These are phyloP conservation scores for Stegostoma tigrinum DNA, from an alignment of 2,113 vertebrate genomes.

Conservation along the genomic window DNA sequence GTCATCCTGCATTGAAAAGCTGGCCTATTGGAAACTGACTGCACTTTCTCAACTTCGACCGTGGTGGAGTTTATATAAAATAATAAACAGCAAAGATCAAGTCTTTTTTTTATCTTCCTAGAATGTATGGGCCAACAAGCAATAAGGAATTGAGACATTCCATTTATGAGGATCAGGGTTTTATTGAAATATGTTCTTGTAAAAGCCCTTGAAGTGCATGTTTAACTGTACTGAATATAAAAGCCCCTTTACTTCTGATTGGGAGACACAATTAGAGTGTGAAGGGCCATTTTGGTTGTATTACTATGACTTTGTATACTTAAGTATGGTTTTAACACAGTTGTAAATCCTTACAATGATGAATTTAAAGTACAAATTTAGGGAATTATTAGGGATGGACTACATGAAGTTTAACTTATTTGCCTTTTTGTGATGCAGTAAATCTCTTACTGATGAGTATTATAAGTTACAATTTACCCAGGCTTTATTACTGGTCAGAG, in stretches of 20 bases:
- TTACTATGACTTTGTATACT: not conserved
- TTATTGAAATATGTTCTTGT: not conserved
- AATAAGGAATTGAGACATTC: not conserved
- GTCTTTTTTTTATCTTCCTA: not conserved
- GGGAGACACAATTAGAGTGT: not conserved
- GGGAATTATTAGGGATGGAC: not conserved
- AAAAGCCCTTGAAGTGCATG: not conserved
- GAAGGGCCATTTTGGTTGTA: not conserved
- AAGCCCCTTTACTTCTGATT: not conserved
- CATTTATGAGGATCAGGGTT: not conserved
- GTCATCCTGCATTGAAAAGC: not conserved
- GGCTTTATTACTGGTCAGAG: not conserved
- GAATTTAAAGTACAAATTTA: conserved; percentile 12
- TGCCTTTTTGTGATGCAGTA: not conserved
- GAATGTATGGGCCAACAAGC: not conserved
- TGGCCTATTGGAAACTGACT: not conserved
- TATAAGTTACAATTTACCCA: not conserved
- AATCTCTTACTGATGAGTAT: not conserved
- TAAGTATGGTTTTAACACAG: not conserved
- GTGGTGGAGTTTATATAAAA: not conserved
- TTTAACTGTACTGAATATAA: not conserved
- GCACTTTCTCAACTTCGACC: not conserved
- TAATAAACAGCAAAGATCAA: not conserved
- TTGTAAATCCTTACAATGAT: not conserved
- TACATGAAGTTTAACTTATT: conserved; percentile 5